Base-by-base conservation (phyloP, 2,888 invertebrate genomes). In the Cremastinae sp. region DNA sequence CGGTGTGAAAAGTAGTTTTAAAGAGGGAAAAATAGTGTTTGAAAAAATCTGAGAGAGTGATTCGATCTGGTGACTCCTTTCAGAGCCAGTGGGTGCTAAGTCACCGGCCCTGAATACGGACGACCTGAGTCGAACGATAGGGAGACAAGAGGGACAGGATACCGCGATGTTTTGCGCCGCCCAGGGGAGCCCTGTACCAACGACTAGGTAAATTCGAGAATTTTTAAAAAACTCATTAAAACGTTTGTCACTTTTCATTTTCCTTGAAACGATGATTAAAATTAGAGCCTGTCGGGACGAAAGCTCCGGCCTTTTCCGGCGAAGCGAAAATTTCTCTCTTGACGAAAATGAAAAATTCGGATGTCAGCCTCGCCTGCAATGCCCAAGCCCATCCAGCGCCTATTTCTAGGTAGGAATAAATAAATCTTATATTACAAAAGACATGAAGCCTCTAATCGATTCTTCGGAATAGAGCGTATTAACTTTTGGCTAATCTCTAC, bases 81-180 rank as follows among this genome's bases (percentile, higher is more conserved):
- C 87, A 91, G 91, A 91, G 84, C 91, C 92, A 12, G 87, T 91
- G 74, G 91, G 91, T 77, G 86, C 89, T 82, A 93, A 93, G 89
- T 91, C 92, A 83, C 93, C 93, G 65, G 92, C 92, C 76, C 92
- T 93, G 89, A 92, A 92, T 79, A 92, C 92, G 80, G 92, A 91
- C 80, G 92, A 92, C 78, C 91, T 93, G 85, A 90, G 92, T 86
- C 91, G 91, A 59, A 92, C 91, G 89, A 93, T 92, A 90, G 91
- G 92, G 85, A 91, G 92, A 81, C 86, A 88, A 74, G 84, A 88
- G 84, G 86, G 87, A 80, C 90, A 91, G 84, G 90, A 91, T 79
- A 91, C 92, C 83, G 92, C 93, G 38, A 89, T 94, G 83, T 90
- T 93, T 84, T 94, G 94, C 89, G 93, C 93, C 54, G 94, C 94